phyloP scores from a whole-genome alignment of 2,797 vertebrate genomes.

The Cossypha heuglini region DNA sequence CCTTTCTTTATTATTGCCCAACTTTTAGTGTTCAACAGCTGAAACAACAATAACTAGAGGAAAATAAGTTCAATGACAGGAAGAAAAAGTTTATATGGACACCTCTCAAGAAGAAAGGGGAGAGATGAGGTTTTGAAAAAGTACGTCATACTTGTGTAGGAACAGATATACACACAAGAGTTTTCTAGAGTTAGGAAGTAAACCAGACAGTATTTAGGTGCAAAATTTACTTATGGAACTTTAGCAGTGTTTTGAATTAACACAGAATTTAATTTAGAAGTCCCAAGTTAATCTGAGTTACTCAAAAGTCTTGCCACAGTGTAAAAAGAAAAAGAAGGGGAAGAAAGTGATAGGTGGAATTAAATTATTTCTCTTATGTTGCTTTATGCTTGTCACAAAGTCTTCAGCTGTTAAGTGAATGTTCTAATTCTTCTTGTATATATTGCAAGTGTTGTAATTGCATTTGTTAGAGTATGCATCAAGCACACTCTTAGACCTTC shows the following conservation, averaged over 20 bases:
- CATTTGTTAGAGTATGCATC: background rate
- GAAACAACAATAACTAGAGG: background rate
- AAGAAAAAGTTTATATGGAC: background rate
- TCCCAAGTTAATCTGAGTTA: background rate
- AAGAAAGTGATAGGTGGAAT: background rate
- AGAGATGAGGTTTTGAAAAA: background rate
- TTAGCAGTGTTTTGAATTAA: background rate
- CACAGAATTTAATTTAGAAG: background rate
- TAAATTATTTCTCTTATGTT: background rate
- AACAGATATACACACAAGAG: background rate
- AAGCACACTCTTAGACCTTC: background rate
- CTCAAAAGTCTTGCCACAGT: background rate
- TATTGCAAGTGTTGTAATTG: background rate
- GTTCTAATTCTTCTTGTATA: background rate
- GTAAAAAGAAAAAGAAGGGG: background rate
- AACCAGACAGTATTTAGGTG: background rate
- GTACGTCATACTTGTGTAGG: background rate
- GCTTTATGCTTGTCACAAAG: background rate
- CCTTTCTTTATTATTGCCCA: background rate
- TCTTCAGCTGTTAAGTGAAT: background rate
- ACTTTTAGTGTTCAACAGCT: background rate
- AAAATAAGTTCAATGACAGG: background rate
- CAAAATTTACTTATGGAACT: background rate
- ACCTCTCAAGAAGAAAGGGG: background rate
- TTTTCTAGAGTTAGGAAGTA: background rate